These are phyloP conservation scores for Xyrauchen texanus DNA, from an alignment of 2,113 vertebrate species.

Conservation along the genomic window DNA sequence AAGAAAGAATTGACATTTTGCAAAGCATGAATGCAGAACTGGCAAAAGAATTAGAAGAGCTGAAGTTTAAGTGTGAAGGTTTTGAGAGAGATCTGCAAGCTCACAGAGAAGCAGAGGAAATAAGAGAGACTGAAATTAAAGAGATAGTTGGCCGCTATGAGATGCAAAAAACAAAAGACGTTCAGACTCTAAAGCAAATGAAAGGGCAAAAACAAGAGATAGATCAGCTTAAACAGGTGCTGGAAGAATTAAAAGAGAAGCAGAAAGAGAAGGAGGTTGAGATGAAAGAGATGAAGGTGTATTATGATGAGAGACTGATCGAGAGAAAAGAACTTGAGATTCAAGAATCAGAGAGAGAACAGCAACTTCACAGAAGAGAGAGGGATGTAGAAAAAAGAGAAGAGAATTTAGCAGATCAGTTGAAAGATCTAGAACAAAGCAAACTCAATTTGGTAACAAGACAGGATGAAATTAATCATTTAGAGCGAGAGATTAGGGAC, in stretches of 20 bases:
- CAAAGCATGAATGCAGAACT: slow-evolving; percentile 46
- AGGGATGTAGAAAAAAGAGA: slow-evolving; percentile 34
- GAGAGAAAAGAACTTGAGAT: slow-evolving; percentile 44
- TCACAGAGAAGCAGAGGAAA: slow-evolving; percentile 10
- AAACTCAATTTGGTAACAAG: slow-evolving; percentile 51
- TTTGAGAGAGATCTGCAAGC: slow-evolving; percentile 35
- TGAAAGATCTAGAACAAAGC: slow-evolving; percentile 26
- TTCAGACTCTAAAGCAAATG: slow-evolving; percentile 24
- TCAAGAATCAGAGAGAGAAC: slow-evolving; percentile 40
- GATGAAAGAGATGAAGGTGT: slow-evolving; percentile 51
- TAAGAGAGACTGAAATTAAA: slow-evolving; percentile 47
- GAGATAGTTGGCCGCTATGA: slow-evolving; percentile 38
- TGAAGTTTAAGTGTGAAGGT: slow-evolving; percentile 53
- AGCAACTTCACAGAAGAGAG: slow-evolving; percentile 39
- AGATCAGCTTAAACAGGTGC: slow-evolving; percentile 42
- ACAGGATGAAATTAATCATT: slow-evolving; percentile 34
- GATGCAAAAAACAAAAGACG: slow-evolving; percentile 46
- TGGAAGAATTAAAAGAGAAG: slow-evolving; percentile 47
- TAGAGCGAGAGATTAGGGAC: slow-evolving; percentile 43
- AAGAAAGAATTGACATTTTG: slow-evolving; percentile 45
- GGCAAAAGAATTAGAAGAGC: slow-evolving; percentile 48
- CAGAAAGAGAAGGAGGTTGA: slow-evolving; percentile 17
- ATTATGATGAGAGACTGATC: slow-evolving; percentile 46
- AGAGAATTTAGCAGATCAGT: slow-evolving; percentile 41
- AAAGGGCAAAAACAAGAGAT: slow-evolving; percentile 51